These are phyloP conservation scores for Drosophila barbarae DNA, from an alignment of 2,888 invertebrate genomes.

Conservation along the genomic window DNA sequence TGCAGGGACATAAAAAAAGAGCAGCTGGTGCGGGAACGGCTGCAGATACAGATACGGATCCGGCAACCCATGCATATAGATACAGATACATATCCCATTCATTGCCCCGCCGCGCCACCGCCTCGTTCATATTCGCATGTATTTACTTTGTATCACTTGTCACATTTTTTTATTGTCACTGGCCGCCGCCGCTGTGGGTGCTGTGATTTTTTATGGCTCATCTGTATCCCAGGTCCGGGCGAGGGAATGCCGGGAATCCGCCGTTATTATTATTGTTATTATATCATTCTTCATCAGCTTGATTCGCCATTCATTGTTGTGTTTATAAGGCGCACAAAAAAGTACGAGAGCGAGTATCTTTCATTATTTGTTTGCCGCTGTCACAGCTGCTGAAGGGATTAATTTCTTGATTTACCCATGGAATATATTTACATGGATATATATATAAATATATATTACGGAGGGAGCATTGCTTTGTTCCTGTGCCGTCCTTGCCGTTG, in stretches of 20 bases:
- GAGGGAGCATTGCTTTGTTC: conserved; percentile 51
- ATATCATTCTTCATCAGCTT: conserved; percentile 74
- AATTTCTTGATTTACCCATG: conserved; percentile 76
- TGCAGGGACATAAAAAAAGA: conserved; percentile 7
- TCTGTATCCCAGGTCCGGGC: conserved; percentile 46
- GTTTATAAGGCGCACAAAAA: conserved; percentile 63
- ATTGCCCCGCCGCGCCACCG: conserved; percentile 50
- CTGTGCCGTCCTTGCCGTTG: conserved; percentile 39
- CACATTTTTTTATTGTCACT: conserved; percentile 70
- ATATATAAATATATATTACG: neutral
- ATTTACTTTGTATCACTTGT: conserved; percentile 77
- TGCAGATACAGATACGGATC: conserved; percentile 31
- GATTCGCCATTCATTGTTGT: conserved; percentile 74
- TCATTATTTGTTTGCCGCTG: conserved; percentile 71
- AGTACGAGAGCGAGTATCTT: conserved; percentile 52
- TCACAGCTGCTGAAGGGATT: conserved; percentile 75
- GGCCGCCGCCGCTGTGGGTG: conserved; percentile 42
- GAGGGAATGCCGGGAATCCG: conserved; percentile 31
- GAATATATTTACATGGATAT: conserved; percentile 30
- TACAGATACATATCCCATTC: conserved; percentile 52
- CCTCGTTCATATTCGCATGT: conserved; percentile 67
- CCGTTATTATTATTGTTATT: conserved; percentile 64
- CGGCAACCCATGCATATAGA: conserved; percentile 40
- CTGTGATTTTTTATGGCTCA: conserved; percentile 70
- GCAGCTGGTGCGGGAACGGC: conserved; percentile 17